phyloP scores from a whole-genome alignment of 2,113 vertebrate species.

The Poeciliopsis turrubarensis region DNA sequence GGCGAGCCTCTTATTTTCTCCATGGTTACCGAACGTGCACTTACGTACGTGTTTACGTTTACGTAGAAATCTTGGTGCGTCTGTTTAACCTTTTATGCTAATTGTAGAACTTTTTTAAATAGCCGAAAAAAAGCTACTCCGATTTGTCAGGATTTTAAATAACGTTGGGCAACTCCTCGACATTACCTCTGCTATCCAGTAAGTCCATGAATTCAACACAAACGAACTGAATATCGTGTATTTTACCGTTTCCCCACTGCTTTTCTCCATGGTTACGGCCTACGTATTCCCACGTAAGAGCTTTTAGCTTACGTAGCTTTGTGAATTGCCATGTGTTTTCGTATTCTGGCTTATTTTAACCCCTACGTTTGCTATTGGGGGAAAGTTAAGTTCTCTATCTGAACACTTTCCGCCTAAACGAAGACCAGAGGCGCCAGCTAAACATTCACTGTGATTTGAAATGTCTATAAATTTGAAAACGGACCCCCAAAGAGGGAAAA shows the following conservation, averaged over 20 bases:
- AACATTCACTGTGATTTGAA: not conserved
- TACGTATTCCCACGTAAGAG: not conserved
- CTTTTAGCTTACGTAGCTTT: not conserved
- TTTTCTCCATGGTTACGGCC: constrained; percentile 47
- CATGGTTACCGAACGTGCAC: not conserved
- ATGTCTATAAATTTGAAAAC: not conserved
- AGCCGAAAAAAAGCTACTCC: too few species aligned
- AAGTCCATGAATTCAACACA: too few species aligned
- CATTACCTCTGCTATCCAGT: not conserved
- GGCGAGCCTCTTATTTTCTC: not conserved
- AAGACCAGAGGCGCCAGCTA: not conserved
- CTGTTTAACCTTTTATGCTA: too few species aligned
- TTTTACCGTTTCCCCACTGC: not conserved
- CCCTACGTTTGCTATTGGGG: constrained; percentile 14
- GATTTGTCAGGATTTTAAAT: not conserved
- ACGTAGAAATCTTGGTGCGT: not conserved
- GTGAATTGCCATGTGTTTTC: constrained; percentile 18
- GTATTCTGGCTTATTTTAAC: not conserved
- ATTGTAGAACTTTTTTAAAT: too few species aligned
- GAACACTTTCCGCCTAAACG: not conserved
- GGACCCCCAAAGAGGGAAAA: not conserved
- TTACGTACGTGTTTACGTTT: not conserved
- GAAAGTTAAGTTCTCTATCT: not conserved
- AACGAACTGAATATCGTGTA: not conserved
- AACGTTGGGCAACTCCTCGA: not conserved